These are phyloP conservation scores for Hyperoplus lanceolatus DNA, from an alignment of 2,797 vertebrate genomes.

Conservation along the genomic window DNA sequence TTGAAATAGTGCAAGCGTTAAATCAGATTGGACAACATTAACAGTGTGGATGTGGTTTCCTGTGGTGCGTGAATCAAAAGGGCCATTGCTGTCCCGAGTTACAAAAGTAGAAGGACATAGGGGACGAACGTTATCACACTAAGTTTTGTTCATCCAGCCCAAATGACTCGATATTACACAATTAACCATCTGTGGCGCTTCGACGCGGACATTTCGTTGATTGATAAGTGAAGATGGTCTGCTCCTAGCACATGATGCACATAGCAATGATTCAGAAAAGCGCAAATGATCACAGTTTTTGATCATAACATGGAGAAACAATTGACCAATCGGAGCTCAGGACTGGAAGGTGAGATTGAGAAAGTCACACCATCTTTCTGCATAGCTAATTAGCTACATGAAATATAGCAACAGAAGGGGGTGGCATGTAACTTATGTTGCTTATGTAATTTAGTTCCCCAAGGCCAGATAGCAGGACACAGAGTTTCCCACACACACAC, in stretches of 20 bases:
- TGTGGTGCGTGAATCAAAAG: conserved; percentile 7
- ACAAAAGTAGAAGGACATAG: conserved; percentile 1
- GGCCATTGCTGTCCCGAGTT: not conserved
- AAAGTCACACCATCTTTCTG: not conserved
- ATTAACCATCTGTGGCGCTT: no score
- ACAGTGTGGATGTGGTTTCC: conserved; percentile 7
- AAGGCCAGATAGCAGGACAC: no score
- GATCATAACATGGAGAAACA: not conserved
- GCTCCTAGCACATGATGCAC: not conserved
- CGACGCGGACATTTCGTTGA: no score
- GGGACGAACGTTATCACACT: not conserved
- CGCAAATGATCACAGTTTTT: no score
- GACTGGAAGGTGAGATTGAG: not conserved
- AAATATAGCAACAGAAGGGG: not conserved
- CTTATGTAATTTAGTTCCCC: no score
- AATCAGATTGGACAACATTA: conserved; percentile 2
- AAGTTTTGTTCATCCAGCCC: not conserved
- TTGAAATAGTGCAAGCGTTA: not conserved
- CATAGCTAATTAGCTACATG: not conserved
- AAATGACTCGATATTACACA: not conserved
- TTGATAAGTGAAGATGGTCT: no score
- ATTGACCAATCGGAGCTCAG: no score
- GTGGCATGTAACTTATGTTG: no score
- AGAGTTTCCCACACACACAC: conserved; percentile 3
- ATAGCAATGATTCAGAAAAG: no score